A percentile compares a stretch with the other conserved stretches of the same genome.
phyloP scores from a whole-genome alignment of 2,888 invertebrate species.

The Criorhina ranunculi region DNA sequence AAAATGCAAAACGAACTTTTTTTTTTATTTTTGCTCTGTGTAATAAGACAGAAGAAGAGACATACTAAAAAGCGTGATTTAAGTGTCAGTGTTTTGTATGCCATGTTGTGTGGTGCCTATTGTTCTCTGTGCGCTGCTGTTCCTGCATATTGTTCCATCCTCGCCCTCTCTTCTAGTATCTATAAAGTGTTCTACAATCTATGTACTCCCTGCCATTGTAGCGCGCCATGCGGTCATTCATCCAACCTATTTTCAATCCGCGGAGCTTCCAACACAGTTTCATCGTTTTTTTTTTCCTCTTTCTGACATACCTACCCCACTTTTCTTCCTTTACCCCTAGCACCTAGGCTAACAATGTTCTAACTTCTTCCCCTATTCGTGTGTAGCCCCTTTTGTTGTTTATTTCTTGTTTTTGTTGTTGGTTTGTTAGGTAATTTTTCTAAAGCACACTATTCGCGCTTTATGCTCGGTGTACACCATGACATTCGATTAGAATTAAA shows the following conservation, averaged over 20 bases:
- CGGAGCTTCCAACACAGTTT: slow-evolving; percentile 67
- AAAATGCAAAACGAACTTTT: slow-evolving; percentile 44
- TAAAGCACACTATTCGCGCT: slow-evolving; percentile 60
- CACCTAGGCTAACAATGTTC: slow-evolving; percentile 6
- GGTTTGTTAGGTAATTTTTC: slow-evolving; percentile 68
- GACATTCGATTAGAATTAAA: slow-evolving; percentile 73
- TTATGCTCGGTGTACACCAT: slow-evolving; percentile 43
- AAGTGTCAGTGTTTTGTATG: slow-evolving; percentile 75
- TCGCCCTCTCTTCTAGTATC: neutral
- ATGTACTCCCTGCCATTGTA: slow-evolving; percentile 55
- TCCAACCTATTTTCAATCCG: slow-evolving; percentile 76
- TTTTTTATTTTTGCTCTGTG: slow-evolving; percentile 20
- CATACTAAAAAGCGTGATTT: slow-evolving; percentile 72
- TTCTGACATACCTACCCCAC: slow-evolving; percentile 43
- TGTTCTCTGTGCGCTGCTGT: slow-evolving; percentile 58
- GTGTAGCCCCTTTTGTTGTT: slow-evolving; percentile 28
- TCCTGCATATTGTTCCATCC: slow-evolving; percentile 55
- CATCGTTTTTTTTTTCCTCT: slow-evolving; percentile 30
- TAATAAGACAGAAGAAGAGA: slow-evolving; percentile 72
- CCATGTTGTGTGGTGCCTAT: slow-evolving; percentile 64
- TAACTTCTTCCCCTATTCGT: slow-evolving; percentile 37
- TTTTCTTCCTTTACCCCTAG: slow-evolving; percentile 33
- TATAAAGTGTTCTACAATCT: slow-evolving; percentile 49
- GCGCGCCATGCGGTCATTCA: slow-evolving; percentile 75
- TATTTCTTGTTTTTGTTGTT: slow-evolving; percentile 51